These are phyloP conservation scores for Ashinkailepas kermadecensis DNA, from an alignment of 2,888 invertebrate species.

Conservation along the genomic window DNA sequence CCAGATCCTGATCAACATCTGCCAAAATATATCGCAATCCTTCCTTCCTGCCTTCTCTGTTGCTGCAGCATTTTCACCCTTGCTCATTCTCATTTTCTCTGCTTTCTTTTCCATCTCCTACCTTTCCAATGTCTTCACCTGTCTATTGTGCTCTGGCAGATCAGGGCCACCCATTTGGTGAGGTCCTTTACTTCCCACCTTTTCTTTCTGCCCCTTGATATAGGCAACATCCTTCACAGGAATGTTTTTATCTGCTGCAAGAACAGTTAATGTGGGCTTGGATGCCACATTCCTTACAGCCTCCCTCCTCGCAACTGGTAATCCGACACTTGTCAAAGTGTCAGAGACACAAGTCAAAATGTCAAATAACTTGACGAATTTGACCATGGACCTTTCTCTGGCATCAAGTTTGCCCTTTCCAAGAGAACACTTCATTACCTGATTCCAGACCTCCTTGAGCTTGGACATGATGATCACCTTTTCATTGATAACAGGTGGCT, in stretches of 20 bases:
- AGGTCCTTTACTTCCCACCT: background rate
- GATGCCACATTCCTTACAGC: background rate
- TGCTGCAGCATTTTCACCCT: background rate
- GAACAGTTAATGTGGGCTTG: background rate
- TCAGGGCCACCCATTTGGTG: conserved; percentile 19
- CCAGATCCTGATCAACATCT: too few species aligned
- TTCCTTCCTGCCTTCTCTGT: background rate
- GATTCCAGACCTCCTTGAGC: conserved; percentile 23
- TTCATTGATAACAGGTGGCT: conserved; percentile 26
- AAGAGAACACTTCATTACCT: conserved; percentile 25
- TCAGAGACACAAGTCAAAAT: conserved; percentile 19
- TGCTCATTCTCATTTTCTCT: background rate
- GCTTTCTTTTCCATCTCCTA: conserved; percentile 21
- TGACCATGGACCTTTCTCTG: background rate
- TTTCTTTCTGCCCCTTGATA: conserved; percentile 12
- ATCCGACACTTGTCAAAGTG: conserved; percentile 21
- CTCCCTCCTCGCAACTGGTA: conserved; percentile 20
- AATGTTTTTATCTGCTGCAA: conserved; percentile 17
- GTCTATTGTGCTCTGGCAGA: conserved; percentile 26
- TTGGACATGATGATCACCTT: conserved; percentile 24
- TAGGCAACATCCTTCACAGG: background rate
- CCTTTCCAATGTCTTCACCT: conserved; percentile 21
- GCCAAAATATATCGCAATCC: too few species aligned
- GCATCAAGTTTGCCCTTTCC: conserved; percentile 5
- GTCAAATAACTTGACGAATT: conserved; percentile 27